Base-by-base conservation (phyloP, 1,140 invertebrate genomes). In the Aphelinus certus region DNA sequence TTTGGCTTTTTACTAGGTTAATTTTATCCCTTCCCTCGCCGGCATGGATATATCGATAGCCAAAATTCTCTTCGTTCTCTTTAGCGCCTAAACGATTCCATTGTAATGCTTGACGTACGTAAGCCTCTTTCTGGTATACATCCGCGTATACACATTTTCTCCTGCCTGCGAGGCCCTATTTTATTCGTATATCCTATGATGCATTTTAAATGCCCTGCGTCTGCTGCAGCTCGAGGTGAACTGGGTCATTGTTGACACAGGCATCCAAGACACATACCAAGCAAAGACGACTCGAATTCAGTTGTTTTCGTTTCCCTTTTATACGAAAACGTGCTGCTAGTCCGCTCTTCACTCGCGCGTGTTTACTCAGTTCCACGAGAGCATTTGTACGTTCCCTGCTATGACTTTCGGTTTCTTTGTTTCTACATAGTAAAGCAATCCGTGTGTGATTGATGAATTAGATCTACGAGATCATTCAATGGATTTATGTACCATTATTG, bases 241-340 rank as follows among this genome's bases (percentile, higher is more conserved):
- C 78, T 74, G 75, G 81, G 81, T 84, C 82, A 65, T 76, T 43
- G 67, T 84, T 79, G 80, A 73, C 80, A 81, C 79, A 82, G 80
- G 61, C 73, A 83, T 83, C 77, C 70, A 79, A 81, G 80, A 55
- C 77, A 63, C 56, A 53, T 48, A 49, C 4, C 6, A 45, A 57
- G 68, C n/a, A 26, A 26, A 26, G 26, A 26, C 26, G 0, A 26
- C 26, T 26, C 26, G 26, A 26, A 26, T 26, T 26, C 26, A 26
- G 26, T 26, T 26, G 26, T 26, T 26, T 26, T 26, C 26, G 26
- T 26, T 26, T 26, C 26, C 26, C 26, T 26, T 26, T 26, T 26
- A 26, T 26, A 26, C 26, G 26, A 26, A 26, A 26, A 26, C 26
- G 5, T 71, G 57, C 57, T 43, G 2, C 47, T 57, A 51, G 72